These are phyloP conservation scores for Micromussa lordhowensis DNA, from an alignment of 92 coral and sea anemone genomes.

Conservation along the genomic window DNA sequence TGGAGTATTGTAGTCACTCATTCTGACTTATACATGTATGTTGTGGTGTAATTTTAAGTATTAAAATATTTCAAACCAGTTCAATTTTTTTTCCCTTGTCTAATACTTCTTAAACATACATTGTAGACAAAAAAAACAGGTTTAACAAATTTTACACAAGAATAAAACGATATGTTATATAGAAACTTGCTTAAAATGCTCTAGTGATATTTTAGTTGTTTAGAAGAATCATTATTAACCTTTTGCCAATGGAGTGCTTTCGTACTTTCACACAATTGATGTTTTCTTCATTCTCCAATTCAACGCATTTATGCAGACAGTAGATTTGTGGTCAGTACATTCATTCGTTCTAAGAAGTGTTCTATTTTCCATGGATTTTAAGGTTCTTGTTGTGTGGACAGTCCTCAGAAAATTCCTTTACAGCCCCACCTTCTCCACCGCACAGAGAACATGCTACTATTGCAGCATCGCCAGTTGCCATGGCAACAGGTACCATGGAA, in stretches of 20 bases:
- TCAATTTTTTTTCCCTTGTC: too few species aligned
- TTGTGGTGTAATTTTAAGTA: not conserved
- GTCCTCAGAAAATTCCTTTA: constrained; percentile 87
- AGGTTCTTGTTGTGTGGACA: constrained; percentile 92
- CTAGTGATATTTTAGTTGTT: too few species aligned
- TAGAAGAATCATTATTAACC: too few species aligned
- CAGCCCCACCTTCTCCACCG: constrained; percentile 78
- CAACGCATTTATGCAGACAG: not conserved
- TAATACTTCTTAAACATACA: too few species aligned
- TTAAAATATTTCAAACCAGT: not conserved
- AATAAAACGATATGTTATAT: too few species aligned
- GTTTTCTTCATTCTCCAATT: too few species aligned
- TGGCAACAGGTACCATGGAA: constrained; percentile 92
- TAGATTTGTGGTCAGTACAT: not conserved
- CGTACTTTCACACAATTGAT: too few species aligned
- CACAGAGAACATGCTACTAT: constrained; percentile 79
- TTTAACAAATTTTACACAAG: too few species aligned
- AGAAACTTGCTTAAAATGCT: too few species aligned
- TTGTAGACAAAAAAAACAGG: too few species aligned
- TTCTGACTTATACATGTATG: too few species aligned
- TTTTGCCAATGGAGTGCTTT: too few species aligned
- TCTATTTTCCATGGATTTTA: not conserved
- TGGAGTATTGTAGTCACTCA: not conserved
- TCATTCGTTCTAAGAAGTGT: not conserved
- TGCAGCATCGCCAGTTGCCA: constrained; percentile 81